These are phyloP conservation scores for Cygnus olor DNA, from an alignment of 2,797 vertebrate species.

Conservation along the genomic window DNA sequence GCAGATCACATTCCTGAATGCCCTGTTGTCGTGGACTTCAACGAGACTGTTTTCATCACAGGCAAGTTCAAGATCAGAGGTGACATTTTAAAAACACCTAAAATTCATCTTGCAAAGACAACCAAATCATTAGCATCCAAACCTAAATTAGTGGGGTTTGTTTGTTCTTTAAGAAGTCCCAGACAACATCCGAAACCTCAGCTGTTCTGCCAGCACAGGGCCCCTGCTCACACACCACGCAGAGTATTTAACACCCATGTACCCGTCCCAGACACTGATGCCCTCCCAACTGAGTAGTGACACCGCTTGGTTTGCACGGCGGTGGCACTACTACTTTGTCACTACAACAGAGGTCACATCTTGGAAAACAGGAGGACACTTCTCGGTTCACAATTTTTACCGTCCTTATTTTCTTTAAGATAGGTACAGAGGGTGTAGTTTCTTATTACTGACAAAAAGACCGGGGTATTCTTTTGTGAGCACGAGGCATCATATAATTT, in stretches of 20 bases:
- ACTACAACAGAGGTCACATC: not conserved
- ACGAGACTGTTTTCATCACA: not conserved
- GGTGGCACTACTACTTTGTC: not conserved
- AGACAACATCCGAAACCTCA: not conserved
- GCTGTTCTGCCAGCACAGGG: not conserved
- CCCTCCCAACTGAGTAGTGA: not conserved
- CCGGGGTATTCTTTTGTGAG: not conserved
- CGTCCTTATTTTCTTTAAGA: not conserved
- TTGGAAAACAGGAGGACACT: not conserved
- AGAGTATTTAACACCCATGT: not conserved
- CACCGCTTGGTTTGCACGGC: fast-evolving
- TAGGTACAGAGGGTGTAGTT: not conserved
- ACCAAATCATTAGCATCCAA: not conserved
- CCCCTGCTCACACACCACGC: not conserved
- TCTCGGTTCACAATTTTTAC: not conserved
- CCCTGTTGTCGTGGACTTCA: not conserved
- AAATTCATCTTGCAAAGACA: not conserved
- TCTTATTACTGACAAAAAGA: conserved; percentile 30
- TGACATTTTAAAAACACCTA: not conserved
- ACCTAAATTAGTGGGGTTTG: not conserved
- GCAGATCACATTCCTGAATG: not conserved
- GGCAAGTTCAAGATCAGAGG: not conserved
- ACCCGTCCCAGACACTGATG: not conserved
- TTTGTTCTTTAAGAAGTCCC: not conserved
- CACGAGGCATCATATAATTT: conserved; percentile 4